Evolutionary conservation across 2,888 invertebrate genomes (phyloP), one percentile per base, ranked within the genome.

Genomic region (Anticlea derivata): DNA sequence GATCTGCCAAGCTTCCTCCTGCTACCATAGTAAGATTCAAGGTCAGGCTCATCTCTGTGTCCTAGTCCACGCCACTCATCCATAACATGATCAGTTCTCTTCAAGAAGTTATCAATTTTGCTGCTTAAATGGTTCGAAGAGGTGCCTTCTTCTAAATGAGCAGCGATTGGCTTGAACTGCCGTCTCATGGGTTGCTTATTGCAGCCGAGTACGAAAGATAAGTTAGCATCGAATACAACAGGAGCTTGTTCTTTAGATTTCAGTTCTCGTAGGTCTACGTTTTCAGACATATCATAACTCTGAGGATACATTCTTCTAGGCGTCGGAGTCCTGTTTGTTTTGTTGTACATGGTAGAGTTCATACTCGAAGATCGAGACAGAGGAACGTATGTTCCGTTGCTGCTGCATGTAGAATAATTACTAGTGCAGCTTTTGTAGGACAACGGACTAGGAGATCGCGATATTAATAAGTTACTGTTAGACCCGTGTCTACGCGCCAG

Each of bases 61-160:
- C 96, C 95, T 39, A 95, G 68, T 55, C 94, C 91, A 48, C 93
- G 92, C 97, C 97, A 97, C 73, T 97, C 96, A 68, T 97, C 96
- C 93, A 96, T 96, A 0, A 97, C 94, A 79, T 97, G 97, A 81
- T 97, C 97, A 1, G 97, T 97, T 57, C 95, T 92, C 69, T 93
- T 93, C 23, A 97, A 85, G 68, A 97, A 97, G 70, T 94, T 94
- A 46, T 95, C 93, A 44, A 97, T 97, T 82, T 95, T 95, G 24
- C 91, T 92, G 22, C 94, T 93, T 10, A 97, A 86, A 62, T 94
- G 94, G 50, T 94, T 95, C 0, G 96, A 96, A 1, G 95, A 94
- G 0, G 96, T 96, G 37, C 93, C 92, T 26, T 95, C 93, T 73
- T 96, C 96, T 61, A 94, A 83, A 70, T 95, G 94, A 0, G 96